Evolutionary conservation across 2,113 vertebrate species (phyloP), one percentile per base, ranked within the genome.

Genomic region (Rana temporaria): DNA sequence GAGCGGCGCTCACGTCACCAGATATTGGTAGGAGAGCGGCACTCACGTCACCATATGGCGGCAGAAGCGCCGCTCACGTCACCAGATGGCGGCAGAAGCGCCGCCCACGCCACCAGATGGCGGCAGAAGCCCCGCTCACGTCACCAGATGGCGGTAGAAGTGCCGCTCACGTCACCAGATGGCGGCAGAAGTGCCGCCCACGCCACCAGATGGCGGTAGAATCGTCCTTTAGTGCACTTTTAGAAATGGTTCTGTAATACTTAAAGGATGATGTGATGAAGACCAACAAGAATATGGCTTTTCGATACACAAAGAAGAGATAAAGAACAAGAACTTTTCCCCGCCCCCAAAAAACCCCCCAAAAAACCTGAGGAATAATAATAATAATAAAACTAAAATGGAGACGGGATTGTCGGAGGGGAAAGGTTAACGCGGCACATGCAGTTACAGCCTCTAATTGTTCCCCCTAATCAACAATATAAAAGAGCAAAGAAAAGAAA

Each of bases 271-370:
- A 48, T 48, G 42, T 59, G 71, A 59, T 57, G 53, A 87, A 78
- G 84, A 86, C 87, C 85, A 71, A 85, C 57, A 86, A 88, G 85
- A 87, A 90, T 93, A 92, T 92, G 94, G 92, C 93, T 95, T 90
- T 48, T 85, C 87, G 85, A 68, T 86, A 84, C 83, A 89, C 82
- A 59, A n/a, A 38, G 86, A n/a, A 38, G 86, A 89, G 32, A 65
- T 85, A 75, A 20, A 73, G 76, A 73, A 68, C 32, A 1, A 19
- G 85, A 85, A 59, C 72, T 81, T 67, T 71, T 38, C 42, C 42
- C 42, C 85, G 86, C 86, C 16, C 79, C 86, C 82, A 85, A 0
- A 4, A 87, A 86, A 87, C 89, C 89, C 86, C n/a, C n/a, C n/a
- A n/a, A n/a, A 88, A 85, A 87, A 86, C 82, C 26, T 85, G 59